Base-by-base conservation (phyloP, 1,140 invertebrate genomes). In the Orius insidiosus region DNA sequence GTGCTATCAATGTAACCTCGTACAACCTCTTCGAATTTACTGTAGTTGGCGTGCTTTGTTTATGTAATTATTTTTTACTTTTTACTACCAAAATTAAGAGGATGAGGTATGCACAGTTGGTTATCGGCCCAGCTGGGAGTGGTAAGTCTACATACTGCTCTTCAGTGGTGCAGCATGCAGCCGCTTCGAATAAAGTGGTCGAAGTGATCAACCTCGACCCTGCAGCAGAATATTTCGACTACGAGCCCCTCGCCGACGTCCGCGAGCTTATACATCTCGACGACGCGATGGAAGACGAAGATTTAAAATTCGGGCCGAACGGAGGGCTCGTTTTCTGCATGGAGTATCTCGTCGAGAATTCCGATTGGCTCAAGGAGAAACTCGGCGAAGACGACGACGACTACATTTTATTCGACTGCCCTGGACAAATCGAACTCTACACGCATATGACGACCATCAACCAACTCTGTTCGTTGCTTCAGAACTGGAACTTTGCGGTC, bases 71-170 rank as follows among this genome's bases (percentile, higher is more conserved):
- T n/a, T n/a, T n/a, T n/a, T n/a, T n/a, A n/a, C n/a, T n/a, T n/a
- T n/a, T n/a, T n/a, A n/a, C n/a, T n/a, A 7, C 7, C 3, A 24
- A 4, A 36, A 36, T 36, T 5, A 36, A 9, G 3, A 41, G 13
- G 43, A 38, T 89, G 85, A 71, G 87, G 31, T 96, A 85, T 57
- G 89, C 80, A n/a, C 92, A 96, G 61, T 64, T 97, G 50, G 82
- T 97, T 18, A 82, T 96, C 54, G 93, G 93, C 4, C 90, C 92
- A 11, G 92, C 93, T 1, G 94, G 94, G 1, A 85, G 85, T 65
- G 94, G 93, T 45, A 95, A 94, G 85, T 96, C 93, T 0, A 98
- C 93, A 1, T 99, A 98, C 60, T 98, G 95, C 62, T 78, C 76
- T 38, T 76, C 78, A 8, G 76, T 98, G 58, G 79, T 85, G 49